Conservation (phyloP, 2,888 invertebrate genomes). For the Ceriagrion tenellum region DNA sequence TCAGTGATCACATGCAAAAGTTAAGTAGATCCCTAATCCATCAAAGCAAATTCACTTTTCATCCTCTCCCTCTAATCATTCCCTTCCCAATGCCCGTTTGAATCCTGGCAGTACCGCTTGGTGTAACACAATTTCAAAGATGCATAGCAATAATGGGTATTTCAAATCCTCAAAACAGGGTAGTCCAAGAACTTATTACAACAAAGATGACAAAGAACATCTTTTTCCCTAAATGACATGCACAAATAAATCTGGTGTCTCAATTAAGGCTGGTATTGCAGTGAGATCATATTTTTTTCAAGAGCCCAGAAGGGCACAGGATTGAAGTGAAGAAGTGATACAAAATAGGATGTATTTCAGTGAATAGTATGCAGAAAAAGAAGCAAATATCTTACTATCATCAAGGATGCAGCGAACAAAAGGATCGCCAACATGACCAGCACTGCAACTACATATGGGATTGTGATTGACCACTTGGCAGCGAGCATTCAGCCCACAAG, state of each 20-base stretch:
- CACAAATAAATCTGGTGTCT: not conserved
- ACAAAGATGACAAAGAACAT: too few relatives aligned
- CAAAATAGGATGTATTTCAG: not conserved
- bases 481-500: slow-evolving; percentile 75
- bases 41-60: too few relatives aligned
- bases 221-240: not conserved
- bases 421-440: slow-evolving; percentile 75
- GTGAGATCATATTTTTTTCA: not conserved
- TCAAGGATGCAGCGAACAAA: slow-evolving; percentile 81
- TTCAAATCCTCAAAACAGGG: too few relatives aligned
- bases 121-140: too few relatives aligned
- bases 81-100: too few relatives aligned
- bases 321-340: not conserved
- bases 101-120: too few relatives aligned
- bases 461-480: slow-evolving; percentile 75
- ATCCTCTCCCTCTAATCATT: too few relatives aligned
- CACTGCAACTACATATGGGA: slow-evolving; percentile 75
- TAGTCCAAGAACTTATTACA: too few relatives aligned
- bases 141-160: too few relatives aligned
- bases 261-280: not conserved
- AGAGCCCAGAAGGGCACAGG: not conserved
- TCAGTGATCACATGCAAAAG: too few relatives aligned
- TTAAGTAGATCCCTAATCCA: too few relatives aligned
- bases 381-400: slow-evolving; percentile 81
- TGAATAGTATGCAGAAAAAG: slow-evolving; percentile 39